Base-by-base conservation (phyloP, 2,888 invertebrate genomes). In the Scrobipalpa atriplicella region DNA sequence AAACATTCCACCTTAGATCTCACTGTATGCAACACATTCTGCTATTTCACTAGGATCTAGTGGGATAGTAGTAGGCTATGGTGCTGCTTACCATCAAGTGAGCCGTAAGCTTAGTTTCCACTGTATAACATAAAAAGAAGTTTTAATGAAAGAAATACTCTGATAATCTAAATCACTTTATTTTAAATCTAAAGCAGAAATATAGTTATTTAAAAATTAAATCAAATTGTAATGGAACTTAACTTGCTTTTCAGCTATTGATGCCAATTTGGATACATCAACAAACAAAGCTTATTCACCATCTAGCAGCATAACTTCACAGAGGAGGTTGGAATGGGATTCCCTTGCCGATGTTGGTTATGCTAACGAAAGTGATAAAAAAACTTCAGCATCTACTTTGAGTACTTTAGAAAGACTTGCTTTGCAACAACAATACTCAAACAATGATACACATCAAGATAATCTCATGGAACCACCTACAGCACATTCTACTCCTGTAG, bases 301-400 rank as follows among this genome's bases (percentile, higher is more conserved):
- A 0, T 95, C 96, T 18, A 97, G 96, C 70, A 96, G 96, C 78
- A 86, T 95, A 0, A 94, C 96, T 64, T 96, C 96, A 0, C 95
- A 95, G 77, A 94, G 95, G 64, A 96, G 95, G 70, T 87, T 97
- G 1, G 97, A 97, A 89, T 97, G 97, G 97, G 97, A 97, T 81
- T 97, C 96, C 47, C 94, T 97, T 29, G 97, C 96, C 0, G 97
- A 97, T 88, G 96, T 97, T 58, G 97, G 97, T 0, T 97, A 97
- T 83, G 94, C 87, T 39, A 94, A 95, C 73, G 93, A 94, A 71
- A 92, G 91, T 77, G 93, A 93, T 16, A 87, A 91, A 36, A 94
- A 93, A 71, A 87, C 87, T 29, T 89, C 91, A 9, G 87, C 84
- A 5, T 90, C 91, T 11, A 86, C 87, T 68, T 81, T 95, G 16